Evolutionary conservation across 2,113 vertebrate species (phyloP), one percentile per base, ranked within the genome.

Genomic region (Riparia riparia): DNA sequence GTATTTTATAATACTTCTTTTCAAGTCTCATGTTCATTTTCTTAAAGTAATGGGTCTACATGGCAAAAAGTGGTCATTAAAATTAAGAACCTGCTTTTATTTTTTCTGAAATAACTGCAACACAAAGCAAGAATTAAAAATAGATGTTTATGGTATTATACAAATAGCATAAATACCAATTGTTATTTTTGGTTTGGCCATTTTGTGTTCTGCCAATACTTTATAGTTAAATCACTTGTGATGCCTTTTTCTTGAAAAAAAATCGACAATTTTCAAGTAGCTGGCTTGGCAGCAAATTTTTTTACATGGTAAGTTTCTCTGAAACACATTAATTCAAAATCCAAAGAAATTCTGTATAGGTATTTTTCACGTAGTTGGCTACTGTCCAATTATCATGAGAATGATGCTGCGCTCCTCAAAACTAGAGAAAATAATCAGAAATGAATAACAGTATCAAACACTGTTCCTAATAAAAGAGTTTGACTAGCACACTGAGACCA

Each of bases 11-110:
- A 50, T 9, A 4, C 4, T 12, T 51, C n/a, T 60, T 13, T 64
- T 63, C 32, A 72, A 57, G 56, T 10, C 28, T 2, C 16, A 2
- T 3, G 53, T 39, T 61, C 0, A 0, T 24, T 56, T 15, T 58
- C 57, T 37, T 58, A 12, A 71, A 12, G 6, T 21, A 50, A 0
- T 8, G n/a, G 8, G 21, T 53, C 4, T 68, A 44, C 16, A 24
- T 5, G 70, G 66, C 18, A 66, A 3, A 9, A 63, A 53, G 20
- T 37, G 41, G 22, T 60, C 45, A 42, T 68, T 70, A 70, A 60
- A 49, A 18, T 63, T 0, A 76, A 44, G 17, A 73, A 37, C 2
- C 13, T 20, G 10, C 7, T 12, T 50, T 20, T 22, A 20, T 37
- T 37, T 42, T 42, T 49, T 28, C 61, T 80, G 32, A 50, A 39